Evolutionary conservation across 1,140 invertebrate genomes (phyloP).

Genomic region (Leguminivora glycinivorella): DNA sequence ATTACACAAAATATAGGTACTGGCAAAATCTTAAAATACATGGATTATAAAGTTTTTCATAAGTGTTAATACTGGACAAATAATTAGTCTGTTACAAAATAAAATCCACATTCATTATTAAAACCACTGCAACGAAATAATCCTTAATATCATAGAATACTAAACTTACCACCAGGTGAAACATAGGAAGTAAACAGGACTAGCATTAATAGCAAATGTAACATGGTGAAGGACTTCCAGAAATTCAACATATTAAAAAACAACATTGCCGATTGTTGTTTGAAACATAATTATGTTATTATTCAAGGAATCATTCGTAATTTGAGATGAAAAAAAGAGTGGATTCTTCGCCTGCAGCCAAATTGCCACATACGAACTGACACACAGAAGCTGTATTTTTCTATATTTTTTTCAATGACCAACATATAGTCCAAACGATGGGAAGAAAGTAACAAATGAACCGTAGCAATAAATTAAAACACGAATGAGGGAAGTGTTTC

Average conservation of each 20-base stretch:
- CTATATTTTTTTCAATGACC: neutral
- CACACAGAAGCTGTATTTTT: neutral
- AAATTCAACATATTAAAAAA: neutral
- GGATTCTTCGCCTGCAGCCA: neutral
- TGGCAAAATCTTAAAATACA: neutral
- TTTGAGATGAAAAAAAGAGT: neutral
- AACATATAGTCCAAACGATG: too few relatives aligned
- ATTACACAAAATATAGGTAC: neutral
- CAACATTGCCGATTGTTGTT: neutral
- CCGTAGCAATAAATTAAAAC: too few relatives aligned
- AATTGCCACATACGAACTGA: neutral
- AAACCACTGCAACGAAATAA: neutral
- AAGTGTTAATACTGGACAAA: too few relatives aligned
- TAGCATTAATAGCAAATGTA: slow-evolving; percentile 12
- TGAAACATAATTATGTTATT: neutral
- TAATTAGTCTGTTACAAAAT: neutral
- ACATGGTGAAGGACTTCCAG: neutral
- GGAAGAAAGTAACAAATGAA: too few relatives aligned
- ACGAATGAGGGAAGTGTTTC: too few relatives aligned
- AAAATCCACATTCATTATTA: neutral
- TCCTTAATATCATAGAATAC: neutral
- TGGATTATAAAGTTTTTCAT: too few relatives aligned
- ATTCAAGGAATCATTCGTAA: neutral
- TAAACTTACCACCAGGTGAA: slow-evolving; percentile 21
- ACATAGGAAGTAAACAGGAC: slow-evolving; percentile 3